phyloP scores from a whole-genome alignment of 2,113 vertebrate genomes.

The Cyprinus carpio region DNA sequence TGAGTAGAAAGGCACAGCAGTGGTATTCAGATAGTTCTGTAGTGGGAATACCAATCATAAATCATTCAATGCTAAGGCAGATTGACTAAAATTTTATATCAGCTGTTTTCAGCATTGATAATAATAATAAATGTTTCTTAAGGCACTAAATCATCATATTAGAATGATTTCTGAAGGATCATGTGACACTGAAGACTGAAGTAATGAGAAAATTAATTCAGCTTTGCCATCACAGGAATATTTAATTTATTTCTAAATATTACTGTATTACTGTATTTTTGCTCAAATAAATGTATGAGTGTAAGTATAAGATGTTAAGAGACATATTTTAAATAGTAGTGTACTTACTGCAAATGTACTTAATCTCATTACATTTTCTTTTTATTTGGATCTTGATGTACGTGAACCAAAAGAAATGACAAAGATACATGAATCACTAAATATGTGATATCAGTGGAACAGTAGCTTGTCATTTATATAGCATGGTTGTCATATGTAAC shows the following conservation, averaged over 20 bases:
- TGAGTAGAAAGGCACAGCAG: background rate
- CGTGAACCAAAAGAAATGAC: background rate
- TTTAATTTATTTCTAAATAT: background rate
- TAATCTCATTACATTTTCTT: background rate
- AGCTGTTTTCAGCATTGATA: background rate
- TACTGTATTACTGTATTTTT: background rate
- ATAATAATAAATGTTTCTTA: background rate
- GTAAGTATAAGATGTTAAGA: background rate
- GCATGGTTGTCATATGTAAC: background rate
- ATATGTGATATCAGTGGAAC: background rate
- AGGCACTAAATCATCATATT: background rate
- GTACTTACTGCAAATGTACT: background rate
- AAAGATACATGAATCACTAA: too few relatives aligned
- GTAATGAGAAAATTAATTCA: background rate
- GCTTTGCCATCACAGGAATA: background rate
- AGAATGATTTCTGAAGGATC: background rate
- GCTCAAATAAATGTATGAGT: background rate
- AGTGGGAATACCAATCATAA: background rate
- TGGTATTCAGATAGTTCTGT: background rate
- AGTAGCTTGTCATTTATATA: background rate
- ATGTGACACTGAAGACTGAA: background rate
- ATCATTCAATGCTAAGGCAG: background rate
- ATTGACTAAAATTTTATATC: background rate
- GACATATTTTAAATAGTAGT: background rate
- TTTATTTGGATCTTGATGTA: background rate